Conservation (phyloP, 2,797 vertebrate species). For the Hypotaenidia okinawae region DNA sequence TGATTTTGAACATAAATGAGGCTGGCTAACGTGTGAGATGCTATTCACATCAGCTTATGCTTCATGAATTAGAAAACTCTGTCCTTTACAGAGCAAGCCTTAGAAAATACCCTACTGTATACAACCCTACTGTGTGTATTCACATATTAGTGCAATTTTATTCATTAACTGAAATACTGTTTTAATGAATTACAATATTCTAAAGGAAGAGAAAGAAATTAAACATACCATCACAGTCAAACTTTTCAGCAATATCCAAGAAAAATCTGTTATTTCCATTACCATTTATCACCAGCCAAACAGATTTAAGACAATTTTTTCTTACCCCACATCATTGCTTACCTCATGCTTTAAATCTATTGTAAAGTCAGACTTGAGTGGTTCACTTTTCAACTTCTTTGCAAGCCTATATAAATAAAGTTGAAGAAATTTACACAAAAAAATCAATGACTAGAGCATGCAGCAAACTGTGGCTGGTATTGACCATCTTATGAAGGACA, state of each 20-base stretch:
- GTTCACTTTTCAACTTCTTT: constrained; percentile 86
- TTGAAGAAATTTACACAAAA: constrained; percentile 2
- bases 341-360: constrained; percentile 99
- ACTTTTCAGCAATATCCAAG: background rate
- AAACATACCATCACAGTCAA: background rate
- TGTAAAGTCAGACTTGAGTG: constrained; percentile 95
- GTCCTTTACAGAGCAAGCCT: background rate
- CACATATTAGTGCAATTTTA: background rate
- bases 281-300: background rate
- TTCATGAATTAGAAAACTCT: background rate
- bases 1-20: background rate
- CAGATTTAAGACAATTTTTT: background rate
- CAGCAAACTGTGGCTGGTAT: background rate
- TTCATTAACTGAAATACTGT: background rate
- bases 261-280: background rate
- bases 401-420: constrained; percentile 84
- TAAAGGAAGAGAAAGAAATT: background rate
- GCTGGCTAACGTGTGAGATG: background rate
- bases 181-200: background rate
- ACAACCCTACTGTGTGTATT: background rate
- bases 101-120: background rate
- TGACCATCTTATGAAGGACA: background rate
- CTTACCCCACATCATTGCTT: constrained; percentile 42
- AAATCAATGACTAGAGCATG: background rate
- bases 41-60: background rate